Base-by-base conservation (phyloP, 2,797 vertebrate genomes). In the Megaceryle alcyon region DNA sequence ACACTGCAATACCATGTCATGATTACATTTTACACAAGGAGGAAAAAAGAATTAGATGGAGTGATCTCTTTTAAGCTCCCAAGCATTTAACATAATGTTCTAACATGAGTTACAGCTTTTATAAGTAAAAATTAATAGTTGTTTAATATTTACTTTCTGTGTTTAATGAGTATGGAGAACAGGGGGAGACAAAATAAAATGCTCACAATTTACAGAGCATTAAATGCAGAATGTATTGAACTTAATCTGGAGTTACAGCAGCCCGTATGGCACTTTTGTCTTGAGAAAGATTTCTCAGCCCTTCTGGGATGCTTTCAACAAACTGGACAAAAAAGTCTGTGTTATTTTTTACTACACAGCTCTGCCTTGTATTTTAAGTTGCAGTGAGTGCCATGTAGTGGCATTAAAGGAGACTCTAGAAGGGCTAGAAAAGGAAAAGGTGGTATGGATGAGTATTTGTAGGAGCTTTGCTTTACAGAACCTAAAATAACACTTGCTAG, bases 21-120 rank as follows among this genome's bases (percentile, higher is more conserved):
- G 88, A 90, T 89, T 92, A 35, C 57, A 51, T 89, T 69, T 93
- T 93, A 59, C 13, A 49, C 48, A 23, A 83, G 76, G 63, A 81
- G 16, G 59, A 43, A 57, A 28, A 78, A 88, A 85, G 43, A 82
- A 85, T 79, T 88, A 77, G 46, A 91, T 83, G 25, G 87, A 94
- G 60, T 0, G 29, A 91, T 85, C 53, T 85, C 53, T 61, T 91
- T 88, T 77, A 91, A 91, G 86, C 81, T 92, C 16, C 44, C 26
- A 35, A 39, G 44, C 78, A 21, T 82, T 96, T 94, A 94, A 39
- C 37, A 35, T 81, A 64, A 9, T 68, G 26, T 68, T 92, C n/a
- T 92, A 81, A 60, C 43, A 37, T 21, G 75, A 14, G 4, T 57
- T 92, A 31, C 31, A 63, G 35, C 68, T 94, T 82, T 91, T 61